phyloP scores from a whole-genome alignment of 1,140 invertebrate genomes.

The Nebria ingens region DNA sequence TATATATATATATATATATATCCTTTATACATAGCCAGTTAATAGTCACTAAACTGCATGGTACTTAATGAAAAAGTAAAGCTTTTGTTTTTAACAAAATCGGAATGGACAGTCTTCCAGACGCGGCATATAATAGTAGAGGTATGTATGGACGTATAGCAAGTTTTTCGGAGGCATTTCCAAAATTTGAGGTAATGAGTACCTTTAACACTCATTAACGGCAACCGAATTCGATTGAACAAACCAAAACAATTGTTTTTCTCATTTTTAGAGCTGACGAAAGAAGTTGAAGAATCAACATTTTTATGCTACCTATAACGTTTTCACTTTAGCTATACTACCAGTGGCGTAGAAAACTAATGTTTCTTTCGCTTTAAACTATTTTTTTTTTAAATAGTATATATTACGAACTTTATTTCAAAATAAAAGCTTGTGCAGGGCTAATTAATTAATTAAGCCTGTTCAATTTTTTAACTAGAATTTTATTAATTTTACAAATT shows the following conservation, averaged over 20 bases:
- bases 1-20: not conserved
- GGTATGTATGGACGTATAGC: not conserved
- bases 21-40: not conserved
- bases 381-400: too few relatives aligned
- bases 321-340: not conserved
- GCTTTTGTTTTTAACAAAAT: too few relatives aligned
- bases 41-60: not conserved
- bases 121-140: not conserved
- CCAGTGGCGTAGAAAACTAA: not conserved
- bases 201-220: not conserved
- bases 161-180: not conserved
- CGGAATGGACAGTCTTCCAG: too few relatives aligned
- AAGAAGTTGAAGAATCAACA: not conserved
- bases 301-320: not conserved
- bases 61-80: too few relatives aligned
- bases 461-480: too few relatives aligned
- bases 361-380: too few relatives aligned
- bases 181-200: not conserved
- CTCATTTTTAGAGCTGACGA: too few relatives aligned
- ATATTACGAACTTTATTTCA: too few relatives aligned
- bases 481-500: too few relatives aligned
- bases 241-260: not conserved
- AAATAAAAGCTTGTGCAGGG: too few relatives aligned
- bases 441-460: too few relatives aligned
- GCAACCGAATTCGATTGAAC: not conserved